Evolutionary conservation across 2,888 invertebrate genomes (phyloP).

Genomic region (Strigamia transsilvanica): DNA sequence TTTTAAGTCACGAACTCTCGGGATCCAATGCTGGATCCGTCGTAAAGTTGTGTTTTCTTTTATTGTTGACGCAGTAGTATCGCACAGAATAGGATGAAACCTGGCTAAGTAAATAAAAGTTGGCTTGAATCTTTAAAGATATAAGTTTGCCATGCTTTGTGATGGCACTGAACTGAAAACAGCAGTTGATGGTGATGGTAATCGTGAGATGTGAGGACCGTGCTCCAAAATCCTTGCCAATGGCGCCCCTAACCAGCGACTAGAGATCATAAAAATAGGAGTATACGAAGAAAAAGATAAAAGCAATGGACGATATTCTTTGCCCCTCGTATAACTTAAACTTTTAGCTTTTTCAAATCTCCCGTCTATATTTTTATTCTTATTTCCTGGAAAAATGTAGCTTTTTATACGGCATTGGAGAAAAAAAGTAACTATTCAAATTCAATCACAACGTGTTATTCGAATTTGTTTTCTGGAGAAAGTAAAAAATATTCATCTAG

Average conservation of each 20-base stretch:
- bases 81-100: neutral
- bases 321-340: conserved; percentile 5
- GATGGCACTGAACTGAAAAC: conserved; percentile 13
- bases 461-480: neutral
- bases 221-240: conserved; percentile 22
- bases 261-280: conserved; percentile 35
- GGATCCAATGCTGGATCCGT: too few relatives aligned
- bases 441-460: neutral
- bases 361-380: neutral
- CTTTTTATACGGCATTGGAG: neutral
- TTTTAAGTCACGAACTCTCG: too few relatives aligned
- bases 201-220: conserved; percentile 31
- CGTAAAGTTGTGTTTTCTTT: neutral
- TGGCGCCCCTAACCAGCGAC: conserved; percentile 24
- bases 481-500: neutral
- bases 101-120: conserved; percentile 26
- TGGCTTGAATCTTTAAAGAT: conserved; percentile 22
- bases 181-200: conserved; percentile 33
- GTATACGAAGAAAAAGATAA: conserved; percentile 19
- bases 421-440: neutral
- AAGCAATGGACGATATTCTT: neutral
- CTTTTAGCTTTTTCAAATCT: neutral
- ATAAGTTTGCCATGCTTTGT: conserved; percentile 6
- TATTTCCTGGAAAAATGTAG: neutral
- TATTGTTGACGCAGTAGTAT: conserved; percentile 1